phyloP scores from a whole-genome alignment of 2,113 vertebrate genomes.

The Phalacrocorax pelagicus region DNA sequence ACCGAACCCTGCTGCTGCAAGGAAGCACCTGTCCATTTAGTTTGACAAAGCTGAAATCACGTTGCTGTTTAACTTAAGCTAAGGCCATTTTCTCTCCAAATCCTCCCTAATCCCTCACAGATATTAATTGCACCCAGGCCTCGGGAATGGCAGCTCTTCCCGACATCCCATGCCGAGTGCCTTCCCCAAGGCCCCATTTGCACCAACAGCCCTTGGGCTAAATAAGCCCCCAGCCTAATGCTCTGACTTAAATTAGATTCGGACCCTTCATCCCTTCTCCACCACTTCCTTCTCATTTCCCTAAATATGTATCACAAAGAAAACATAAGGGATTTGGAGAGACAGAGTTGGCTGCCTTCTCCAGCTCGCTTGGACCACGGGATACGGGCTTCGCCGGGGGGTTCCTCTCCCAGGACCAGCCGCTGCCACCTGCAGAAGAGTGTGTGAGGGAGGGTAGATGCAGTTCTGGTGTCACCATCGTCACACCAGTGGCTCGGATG shows the following conservation, averaged over 20 bases:
- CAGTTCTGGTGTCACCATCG: background rate
- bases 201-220: background rate
- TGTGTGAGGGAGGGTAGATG: accelerated
- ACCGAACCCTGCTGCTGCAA: accelerated
- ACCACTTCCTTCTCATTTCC: background rate
- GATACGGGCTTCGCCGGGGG: accelerated
- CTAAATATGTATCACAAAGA: background rate
- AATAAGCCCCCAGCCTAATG: background rate
- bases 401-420: background rate
- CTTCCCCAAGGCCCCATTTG: background rate
- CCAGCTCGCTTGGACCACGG: accelerated
- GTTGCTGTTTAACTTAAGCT: background rate
- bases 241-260: background rate
- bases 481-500: accelerated
- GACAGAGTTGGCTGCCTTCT: background rate
- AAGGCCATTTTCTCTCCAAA: slow-evolving; percentile 24
- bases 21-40: background rate
- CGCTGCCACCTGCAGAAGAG: background rate
- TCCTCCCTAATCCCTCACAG: background rate
- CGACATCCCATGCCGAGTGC: accelerated
- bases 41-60: background rate
- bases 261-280: background rate
- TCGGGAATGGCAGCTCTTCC: background rate
- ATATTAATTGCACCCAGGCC: background rate
- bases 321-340: background rate